Base-by-base conservation (phyloP, 2,113 vertebrate genomes). In the Proteles cristata region DNA sequence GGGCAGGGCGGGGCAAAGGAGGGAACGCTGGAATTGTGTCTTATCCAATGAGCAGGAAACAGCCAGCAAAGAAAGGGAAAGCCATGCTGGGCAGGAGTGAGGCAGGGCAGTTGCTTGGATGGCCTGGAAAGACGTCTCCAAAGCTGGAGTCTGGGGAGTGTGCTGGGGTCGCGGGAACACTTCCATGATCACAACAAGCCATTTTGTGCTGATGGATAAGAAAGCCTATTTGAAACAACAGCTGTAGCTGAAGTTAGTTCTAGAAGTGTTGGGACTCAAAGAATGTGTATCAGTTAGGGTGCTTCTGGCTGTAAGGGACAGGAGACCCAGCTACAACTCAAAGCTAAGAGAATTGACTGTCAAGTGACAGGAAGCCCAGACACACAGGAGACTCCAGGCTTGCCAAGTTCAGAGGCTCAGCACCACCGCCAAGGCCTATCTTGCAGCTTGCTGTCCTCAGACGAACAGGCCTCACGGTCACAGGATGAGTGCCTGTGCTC, bases 171-270 rank as follows among this genome's bases (percentile, higher is more conserved):
- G 1, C 2, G 65, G 26, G 31, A 21, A 35, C 1, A 4, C 33
- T 53, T 23, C 63, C 48, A 1, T 10, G n/a, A 2, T 19, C 23
- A 1, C 2, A 16, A 69, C 4, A 2, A 2, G 7, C 26, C 3
- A 11, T 33, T 26, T 53, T 7, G 45, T 4, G 53, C 10, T 8
- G 43, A 26, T 10, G 2, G 8, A 25, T 9, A 39, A 21, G 26
- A 43, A 19, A 33, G 73, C 48, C 48, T 43, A 0, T 17, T 33
- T 9, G 17, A 33, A 28, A 39, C 33, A 53, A 14, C 33, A 28
- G 65, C 21, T 15, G 7, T 16, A 16, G 31, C 21, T 5, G 31
- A 71, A 23, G 53, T 31, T 33, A 17, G 3, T 53, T 65, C 55
- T 82, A 2, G 53, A 63, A 4, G 63, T 11, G 4, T 16, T 17